A percentile compares a stretch with the other conserved stretches of the same genome.
These are phyloP conservation scores for Chaetops frenatus DNA, from an alignment of 2,113 vertebrate genomes.

Conservation along the genomic window DNA sequence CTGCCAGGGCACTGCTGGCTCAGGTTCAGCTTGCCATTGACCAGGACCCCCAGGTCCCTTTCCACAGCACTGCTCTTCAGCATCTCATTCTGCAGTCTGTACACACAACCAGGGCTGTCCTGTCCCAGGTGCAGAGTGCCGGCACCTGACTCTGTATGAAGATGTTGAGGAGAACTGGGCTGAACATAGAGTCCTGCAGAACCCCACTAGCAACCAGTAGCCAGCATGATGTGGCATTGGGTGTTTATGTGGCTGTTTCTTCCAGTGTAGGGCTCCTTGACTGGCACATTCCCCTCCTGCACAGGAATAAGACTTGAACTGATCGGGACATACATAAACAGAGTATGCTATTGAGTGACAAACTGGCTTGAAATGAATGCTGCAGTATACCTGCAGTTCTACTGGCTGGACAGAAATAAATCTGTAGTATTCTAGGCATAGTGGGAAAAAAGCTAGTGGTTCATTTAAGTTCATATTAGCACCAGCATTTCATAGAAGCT, in stretches of 20 bases:
- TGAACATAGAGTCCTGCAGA: not conserved
- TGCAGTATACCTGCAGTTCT: not conserved
- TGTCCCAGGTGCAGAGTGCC: not conserved
- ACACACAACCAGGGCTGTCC: not conserved
- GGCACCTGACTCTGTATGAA: no score
- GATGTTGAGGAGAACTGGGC: not conserved
- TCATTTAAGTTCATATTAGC: not conserved
- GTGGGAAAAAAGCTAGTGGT: not conserved
- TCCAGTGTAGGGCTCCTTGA: not conserved
- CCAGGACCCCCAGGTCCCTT: not conserved
- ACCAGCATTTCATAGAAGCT: not conserved
- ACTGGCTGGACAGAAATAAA: not conserved
- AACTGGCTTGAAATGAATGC: not conserved
- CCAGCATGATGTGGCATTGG: not conserved
- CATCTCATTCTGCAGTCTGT: not conserved
- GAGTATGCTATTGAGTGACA: not conserved
- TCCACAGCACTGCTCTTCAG: not conserved
- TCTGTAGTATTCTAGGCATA: not conserved
- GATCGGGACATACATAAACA: not conserved
- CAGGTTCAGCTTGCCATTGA: accelerated
- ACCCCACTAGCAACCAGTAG: not conserved
- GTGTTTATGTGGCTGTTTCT: not conserved
- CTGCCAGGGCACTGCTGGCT: not conserved
- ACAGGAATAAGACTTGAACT: not conserved
- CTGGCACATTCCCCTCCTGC: not conserved